Evolutionary conservation across 2,113 vertebrate species (phyloP), one percentile per base, ranked within the genome.

Genomic region (Genyomyrus donnyi): DNA sequence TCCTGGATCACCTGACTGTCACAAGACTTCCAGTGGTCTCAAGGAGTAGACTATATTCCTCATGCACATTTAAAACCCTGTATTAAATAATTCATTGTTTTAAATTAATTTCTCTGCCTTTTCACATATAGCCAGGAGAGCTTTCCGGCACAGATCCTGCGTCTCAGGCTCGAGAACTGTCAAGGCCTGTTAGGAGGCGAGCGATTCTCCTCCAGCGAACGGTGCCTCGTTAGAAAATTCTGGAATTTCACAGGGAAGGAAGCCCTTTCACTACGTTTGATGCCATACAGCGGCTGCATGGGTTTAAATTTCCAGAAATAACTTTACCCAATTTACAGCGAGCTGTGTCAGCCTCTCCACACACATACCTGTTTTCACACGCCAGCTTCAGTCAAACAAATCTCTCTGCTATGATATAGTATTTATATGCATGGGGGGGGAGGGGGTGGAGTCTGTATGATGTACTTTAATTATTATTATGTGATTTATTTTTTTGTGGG

Each of bases 21-120:
- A 35, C 35, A 39, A 42, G 74, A 19, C 35, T 80, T 80, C 74
- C 13, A 39, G 10, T n/a, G 10, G 62, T 70, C 74, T 80, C 45
- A n/a, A 24, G 7, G 45, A 85, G 15, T 17, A 85, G 83, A 45
- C 24, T 21, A 85, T 13, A 46, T 24, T 45, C 45, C 83, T 85
- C 42, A 46, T 48, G 83, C 46, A 85, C 83, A 48, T 85, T 85
- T 85, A 85, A 56, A 49, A 48, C 42, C 13, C 74, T 1, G 6
- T 42, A 42, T 24, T 90, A 53, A 87, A 90, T 90, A 74, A 90
- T 90, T 90, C 85, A 85, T 89, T 56, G 35, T 85, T 49, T 80
- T 50, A 58, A 85, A 85, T 84, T 85, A 85, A 85, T 89, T 89
- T 89, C 56, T 50, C 85, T 70, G 31, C n/a, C 52, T 87, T 39